Base-by-base conservation (phyloP, 2,888 invertebrate genomes). In the Onchidella celtica region DNA sequence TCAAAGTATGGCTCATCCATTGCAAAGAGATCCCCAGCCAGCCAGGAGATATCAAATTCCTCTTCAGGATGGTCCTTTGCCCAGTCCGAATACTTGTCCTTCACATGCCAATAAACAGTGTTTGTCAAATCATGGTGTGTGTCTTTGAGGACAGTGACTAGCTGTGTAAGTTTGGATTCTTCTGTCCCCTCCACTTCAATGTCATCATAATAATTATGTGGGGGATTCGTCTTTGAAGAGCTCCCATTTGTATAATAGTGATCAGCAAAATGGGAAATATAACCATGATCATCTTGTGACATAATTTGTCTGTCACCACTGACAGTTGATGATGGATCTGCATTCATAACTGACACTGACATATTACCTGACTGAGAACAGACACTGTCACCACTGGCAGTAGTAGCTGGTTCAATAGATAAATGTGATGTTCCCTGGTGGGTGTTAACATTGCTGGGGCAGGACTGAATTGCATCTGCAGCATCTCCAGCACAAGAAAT, bases 151-250 rank as follows among this genome's bases (percentile, higher is more conserved):
- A 47, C 34, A 9, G 17, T 55, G 24, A 70, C 55, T 3, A 78
- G 36, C 14, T 88, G 85, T 32, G 73, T 68, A 36, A 1, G 47
- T 24, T 57, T 47, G 85, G 85, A 29, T 63, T 77, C 1, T 6
- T 47, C 32, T 0, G n/a, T 47, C 27, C 24, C n/a, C 9, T 36
- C 70, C 32, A 27, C 59, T 27, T 34, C 75, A 29, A 32, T 47
- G 38, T 3, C n/a, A 6, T 24, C 29, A 27, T 1, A 21, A 27
- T 70, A 21, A 70, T 29, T 9, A 21, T 70, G 47, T 32, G 24
- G 2, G 0, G 21, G 14, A 69, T 29, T 32, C 24, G 17, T 29
- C 40, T 47, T 21, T 21, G 32, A 14, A 36, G 0, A 29, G 2
- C 47, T 47, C 0, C 6, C 69, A 27, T 69, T n/a, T 11, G 24